A percentile compares a stretch with the other conserved stretches of the same genome.
phyloP scores from a whole-genome alignment of 1,140 invertebrate species.

The Atta cephalotes region DNA sequence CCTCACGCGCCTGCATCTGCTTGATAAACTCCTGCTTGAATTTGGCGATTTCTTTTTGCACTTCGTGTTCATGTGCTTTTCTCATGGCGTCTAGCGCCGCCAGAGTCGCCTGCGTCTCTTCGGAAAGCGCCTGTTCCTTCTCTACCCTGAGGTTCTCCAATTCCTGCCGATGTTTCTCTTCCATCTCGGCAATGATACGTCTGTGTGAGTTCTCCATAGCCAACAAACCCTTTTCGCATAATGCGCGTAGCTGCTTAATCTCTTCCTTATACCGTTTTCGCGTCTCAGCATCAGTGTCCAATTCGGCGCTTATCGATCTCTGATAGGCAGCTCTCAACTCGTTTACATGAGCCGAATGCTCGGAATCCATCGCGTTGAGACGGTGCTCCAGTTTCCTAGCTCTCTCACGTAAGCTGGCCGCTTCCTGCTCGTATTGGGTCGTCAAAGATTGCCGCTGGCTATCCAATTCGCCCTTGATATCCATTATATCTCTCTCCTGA shows the following conservation, averaged over 20 bases:
- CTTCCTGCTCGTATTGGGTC: conserved; percentile 85
- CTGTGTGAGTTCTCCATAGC: conserved; percentile 96
- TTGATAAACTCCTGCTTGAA: conserved; percentile 95
- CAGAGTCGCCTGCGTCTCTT: conserved; percentile 94
- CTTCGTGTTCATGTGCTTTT: conserved; percentile 96
- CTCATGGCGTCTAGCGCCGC: conserved; percentile 96
- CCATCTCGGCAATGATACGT: conserved; percentile 93
- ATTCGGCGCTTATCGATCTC: conserved; percentile 85
- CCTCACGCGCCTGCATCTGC: conserved; percentile 89
- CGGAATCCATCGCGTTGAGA: conserved; percentile 90
- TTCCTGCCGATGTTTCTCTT: conserved; percentile 94
- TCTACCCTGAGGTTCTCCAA: conserved; percentile 91
- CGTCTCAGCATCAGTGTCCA: conserved; percentile 89
- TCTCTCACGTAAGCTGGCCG: conserved; percentile 86
- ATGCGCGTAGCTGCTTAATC: conserved; percentile 93
- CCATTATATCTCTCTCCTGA: conserved; percentile 81
- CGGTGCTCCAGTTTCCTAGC: conserved; percentile 90
- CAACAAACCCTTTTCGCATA: conserved; percentile 94
- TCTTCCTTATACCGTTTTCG: conserved; percentile 93
- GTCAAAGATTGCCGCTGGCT: conserved; percentile 84
- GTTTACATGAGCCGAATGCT: conserved; percentile 92
- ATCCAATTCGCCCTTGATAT: conserved; percentile 85
- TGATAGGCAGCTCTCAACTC: conserved; percentile 90
- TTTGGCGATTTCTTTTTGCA: conserved; percentile 94
- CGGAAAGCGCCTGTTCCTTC: conserved; percentile 95